phyloP scores from a whole-genome alignment of 2,113 vertebrate genomes.

The Coreoperca whiteheadi region DNA sequence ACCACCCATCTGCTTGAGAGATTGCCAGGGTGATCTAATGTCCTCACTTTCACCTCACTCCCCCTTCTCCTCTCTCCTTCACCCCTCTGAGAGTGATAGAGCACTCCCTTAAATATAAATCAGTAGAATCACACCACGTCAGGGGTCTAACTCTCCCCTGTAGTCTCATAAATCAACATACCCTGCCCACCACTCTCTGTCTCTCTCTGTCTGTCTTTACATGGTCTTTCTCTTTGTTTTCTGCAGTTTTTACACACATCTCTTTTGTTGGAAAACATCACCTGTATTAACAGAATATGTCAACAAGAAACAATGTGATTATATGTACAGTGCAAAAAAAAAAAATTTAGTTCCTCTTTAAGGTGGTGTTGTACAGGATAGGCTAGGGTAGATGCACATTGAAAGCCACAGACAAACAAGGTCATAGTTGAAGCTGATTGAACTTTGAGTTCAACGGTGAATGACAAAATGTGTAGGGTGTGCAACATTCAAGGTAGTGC shows the following conservation, averaged over 20 bases:
- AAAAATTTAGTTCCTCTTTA: not conserved
- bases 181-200: slow-evolving; percentile 51
- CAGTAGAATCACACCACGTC: slow-evolving; percentile 71
- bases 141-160: slow-evolving; percentile 72
- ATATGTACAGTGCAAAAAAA: too few relatives aligned
- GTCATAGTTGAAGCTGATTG: not conserved
- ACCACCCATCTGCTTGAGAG: slow-evolving; percentile 61
- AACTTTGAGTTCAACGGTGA: not conserved
- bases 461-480: not conserved
- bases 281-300: not conserved
- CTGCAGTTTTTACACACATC: not conserved
- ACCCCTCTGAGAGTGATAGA: slow-evolving; percentile 71
- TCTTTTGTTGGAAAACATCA: not conserved
- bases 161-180: slow-evolving; percentile 73
- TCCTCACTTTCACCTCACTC: slow-evolving; percentile 67
- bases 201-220: slow-evolving; percentile 50
- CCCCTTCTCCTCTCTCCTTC: slow-evolving; percentile 57
- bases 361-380: not conserved
- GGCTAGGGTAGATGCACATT: not conserved
- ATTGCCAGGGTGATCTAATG: slow-evolving; percentile 62
- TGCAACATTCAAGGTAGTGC: not conserved
- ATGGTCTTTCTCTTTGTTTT: slow-evolving; percentile 28
- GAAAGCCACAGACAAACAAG: slow-evolving; percentile 2
- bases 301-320: not conserved
- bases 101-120: slow-evolving; percentile 81